Conservation (phyloP, 2,888 invertebrate species). For the Spodoptera littoralis region DNA sequence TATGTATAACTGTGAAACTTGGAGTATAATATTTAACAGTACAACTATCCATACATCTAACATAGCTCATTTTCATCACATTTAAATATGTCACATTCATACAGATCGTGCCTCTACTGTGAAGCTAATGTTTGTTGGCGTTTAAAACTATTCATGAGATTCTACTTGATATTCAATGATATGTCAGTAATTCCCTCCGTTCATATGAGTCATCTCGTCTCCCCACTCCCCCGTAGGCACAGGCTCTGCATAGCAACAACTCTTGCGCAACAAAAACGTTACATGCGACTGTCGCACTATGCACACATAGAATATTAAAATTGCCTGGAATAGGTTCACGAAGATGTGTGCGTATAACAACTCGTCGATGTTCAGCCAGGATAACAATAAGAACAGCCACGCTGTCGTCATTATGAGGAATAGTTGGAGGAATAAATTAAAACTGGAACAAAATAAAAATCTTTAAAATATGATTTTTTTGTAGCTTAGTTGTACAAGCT, state of each 20-base stretch:
- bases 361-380: conserved; percentile 92
- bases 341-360: conserved; percentile 93
- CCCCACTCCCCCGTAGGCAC: conserved; percentile 95
- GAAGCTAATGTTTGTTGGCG: conserved; percentile 33
- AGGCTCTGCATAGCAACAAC: conserved; percentile 93
- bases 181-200: conserved; percentile 88
- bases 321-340: conserved; percentile 93
- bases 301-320: conserved; percentile 93
- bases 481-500: too few relatives aligned
- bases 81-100: conserved; percentile 27
- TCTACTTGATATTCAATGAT: conserved; percentile 37
- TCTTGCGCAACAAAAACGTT: conserved; percentile 93
- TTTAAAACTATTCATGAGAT: conserved; percentile 33
- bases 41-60: conserved; percentile 24
- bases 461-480: neutral
- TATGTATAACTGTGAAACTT: conserved; percentile 21
- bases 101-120: conserved; percentile 37
- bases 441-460: conserved; percentile 84
- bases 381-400: conserved; percentile 93
- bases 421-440: conserved; percentile 93
- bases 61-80: conserved; percentile 37
- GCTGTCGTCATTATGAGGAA: conserved; percentile 92
- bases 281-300: conserved; percentile 94
- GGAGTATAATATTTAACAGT: conserved; percentile 38
- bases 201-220: conserved; percentile 96